A percentile compares a stretch with the other conserved stretches of the same genome.
These are phyloP conservation scores for Ditylenchus dipsaci DNA, from an alignment of 1,140 invertebrate genomes.

Conservation along the genomic window DNA sequence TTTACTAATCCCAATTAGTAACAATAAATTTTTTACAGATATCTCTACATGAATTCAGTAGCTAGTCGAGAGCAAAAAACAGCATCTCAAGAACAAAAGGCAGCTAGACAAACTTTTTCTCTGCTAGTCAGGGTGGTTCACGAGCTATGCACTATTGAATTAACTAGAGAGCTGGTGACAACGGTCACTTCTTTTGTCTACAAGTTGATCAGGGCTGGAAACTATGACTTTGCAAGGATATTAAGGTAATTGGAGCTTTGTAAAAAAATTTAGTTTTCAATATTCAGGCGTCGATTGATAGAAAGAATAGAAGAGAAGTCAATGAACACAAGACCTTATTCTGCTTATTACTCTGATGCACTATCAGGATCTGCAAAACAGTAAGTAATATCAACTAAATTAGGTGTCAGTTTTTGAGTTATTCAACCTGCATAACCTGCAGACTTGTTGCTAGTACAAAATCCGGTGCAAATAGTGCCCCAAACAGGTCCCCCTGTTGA, in stretches of 20 bases:
- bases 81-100: slow-evolving; percentile 16
- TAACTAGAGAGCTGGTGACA: slow-evolving; percentile 35
- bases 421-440: too few species aligned
- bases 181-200: slow-evolving; percentile 49
- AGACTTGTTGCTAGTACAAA: too few species aligned
- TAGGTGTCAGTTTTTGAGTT: too few species aligned
- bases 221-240: slow-evolving; percentile 44
- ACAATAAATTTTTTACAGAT: slow-evolving; percentile 21
- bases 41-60: slow-evolving; percentile 40
- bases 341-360: not conserved
- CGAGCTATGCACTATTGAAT: slow-evolving; percentile 45
- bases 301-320: slow-evolving; percentile 40
- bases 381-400: too few species aligned
- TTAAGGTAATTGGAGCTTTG: slow-evolving; percentile 24
- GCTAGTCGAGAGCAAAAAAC: slow-evolving; percentile 11
- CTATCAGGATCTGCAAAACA: too few species aligned
- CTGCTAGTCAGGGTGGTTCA: slow-evolving; percentile 48
- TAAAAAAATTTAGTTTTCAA: not conserved
- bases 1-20: not conserved
- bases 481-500: too few species aligned
- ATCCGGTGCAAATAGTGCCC: too few species aligned
- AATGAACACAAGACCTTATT: not conserved
- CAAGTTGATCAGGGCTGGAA: slow-evolving; percentile 37
- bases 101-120: slow-evolving; percentile 50
- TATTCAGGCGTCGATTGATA: slow-evolving; percentile 38